phyloP scores from a whole-genome alignment of 2,113 vertebrate genomes.

The Daboia siamensis region DNA sequence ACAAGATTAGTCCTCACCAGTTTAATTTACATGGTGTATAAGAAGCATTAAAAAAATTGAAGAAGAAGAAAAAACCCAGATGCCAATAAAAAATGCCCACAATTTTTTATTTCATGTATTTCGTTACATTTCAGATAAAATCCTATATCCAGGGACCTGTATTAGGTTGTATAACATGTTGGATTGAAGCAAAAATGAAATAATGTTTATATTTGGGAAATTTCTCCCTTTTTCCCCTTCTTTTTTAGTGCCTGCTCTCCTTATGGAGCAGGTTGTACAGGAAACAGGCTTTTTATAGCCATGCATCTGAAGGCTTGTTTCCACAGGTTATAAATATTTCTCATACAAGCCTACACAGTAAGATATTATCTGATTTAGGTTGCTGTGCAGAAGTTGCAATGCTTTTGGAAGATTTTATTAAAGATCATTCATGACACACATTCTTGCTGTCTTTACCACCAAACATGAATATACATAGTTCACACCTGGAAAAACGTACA shows the following conservation, averaged over 20 bases:
- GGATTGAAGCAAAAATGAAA: not conserved
- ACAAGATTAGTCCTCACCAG: conserved; percentile 49
- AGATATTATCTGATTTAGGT: conserved; percentile 33
- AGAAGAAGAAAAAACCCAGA: not conserved
- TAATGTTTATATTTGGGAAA: not conserved
- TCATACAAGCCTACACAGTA: conserved; percentile 29
- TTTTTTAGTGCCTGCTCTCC: not conserved
- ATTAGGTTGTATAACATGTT: not conserved
- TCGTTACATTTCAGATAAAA: not conserved
- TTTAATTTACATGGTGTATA: conserved; percentile 45
- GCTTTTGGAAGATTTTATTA: conserved; percentile 55
- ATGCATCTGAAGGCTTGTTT: conserved; percentile 16
- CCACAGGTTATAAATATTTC: conserved; percentile 47
- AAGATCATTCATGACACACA: conserved; percentile 69
- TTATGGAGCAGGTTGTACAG: not conserved
- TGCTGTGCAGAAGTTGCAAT: conserved; percentile 62
- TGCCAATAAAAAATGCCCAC: not conserved
- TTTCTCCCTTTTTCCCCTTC: not conserved
- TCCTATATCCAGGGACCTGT: not conserved
- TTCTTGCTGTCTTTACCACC: conserved; percentile 69
- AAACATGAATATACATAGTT: conserved; percentile 74
- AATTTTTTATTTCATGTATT: not conserved
- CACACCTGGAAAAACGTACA: conserved; percentile 63
- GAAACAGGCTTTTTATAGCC: conserved; percentile 29
- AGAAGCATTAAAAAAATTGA: conserved; percentile 35